These are phyloP conservation scores for Silurus glanis DNA, from an alignment of 2,113 vertebrate species.

Conservation along the genomic window DNA sequence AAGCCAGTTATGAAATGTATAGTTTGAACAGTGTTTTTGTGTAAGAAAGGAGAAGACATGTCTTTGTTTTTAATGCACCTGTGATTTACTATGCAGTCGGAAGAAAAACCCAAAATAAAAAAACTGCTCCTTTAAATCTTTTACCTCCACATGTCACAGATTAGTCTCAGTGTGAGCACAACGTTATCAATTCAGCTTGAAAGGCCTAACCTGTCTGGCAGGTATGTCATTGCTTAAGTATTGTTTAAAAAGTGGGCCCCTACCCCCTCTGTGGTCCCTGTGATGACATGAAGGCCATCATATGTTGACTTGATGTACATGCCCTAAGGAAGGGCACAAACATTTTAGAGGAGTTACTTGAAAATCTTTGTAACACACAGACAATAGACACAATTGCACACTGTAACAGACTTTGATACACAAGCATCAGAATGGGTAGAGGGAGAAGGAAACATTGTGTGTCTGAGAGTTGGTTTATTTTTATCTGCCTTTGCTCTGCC, in stretches of 20 bases:
- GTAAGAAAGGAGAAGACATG: not conserved
- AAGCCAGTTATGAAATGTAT: too few species aligned
- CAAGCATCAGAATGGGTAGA: slow-evolving; percentile 41
- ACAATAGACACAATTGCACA: slow-evolving; percentile 10
- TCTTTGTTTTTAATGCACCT: not conserved
- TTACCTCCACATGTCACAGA: not conserved
- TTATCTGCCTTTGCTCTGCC: slow-evolving; percentile 64
- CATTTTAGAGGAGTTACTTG: slow-evolving; percentile 27
- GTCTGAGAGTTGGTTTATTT: slow-evolving; percentile 65
- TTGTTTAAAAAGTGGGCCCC: slow-evolving; percentile 25
- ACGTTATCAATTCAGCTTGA: not conserved
- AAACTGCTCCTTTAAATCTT: not conserved
- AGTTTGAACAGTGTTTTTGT: not conserved
- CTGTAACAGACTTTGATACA: slow-evolving; percentile 45
- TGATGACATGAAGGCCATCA: slow-evolving; percentile 56
- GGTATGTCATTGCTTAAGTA: slow-evolving; percentile 3
- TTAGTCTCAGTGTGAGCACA: not conserved
- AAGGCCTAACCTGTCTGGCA: not conserved
- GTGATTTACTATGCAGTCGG: not conserved
- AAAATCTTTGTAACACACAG: slow-evolving; percentile 18
- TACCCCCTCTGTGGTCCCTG: slow-evolving; percentile 51
- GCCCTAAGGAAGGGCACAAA: slow-evolving; percentile 48
- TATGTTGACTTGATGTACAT: slow-evolving; percentile 58
- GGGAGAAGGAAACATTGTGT: slow-evolving; percentile 47
- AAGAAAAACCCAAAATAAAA: not conserved